Percentiles rank a stretch among this genome's conserved stretches.
These are phyloP conservation scores for Armadillidium nasatum DNA, from an alignment of 1,140 invertebrate species.

Conservation along the genomic window DNA sequence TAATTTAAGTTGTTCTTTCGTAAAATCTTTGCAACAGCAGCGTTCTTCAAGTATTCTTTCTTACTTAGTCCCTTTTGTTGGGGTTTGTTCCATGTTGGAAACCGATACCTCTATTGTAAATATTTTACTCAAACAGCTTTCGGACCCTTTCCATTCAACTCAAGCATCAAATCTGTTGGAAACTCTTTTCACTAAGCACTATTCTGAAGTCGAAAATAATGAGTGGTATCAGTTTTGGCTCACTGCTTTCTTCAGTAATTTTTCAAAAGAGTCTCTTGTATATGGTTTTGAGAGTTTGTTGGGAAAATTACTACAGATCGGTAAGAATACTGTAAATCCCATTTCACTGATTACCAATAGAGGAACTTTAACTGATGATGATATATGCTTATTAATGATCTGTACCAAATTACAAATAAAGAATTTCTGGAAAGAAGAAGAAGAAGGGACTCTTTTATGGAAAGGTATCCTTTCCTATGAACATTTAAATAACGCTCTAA, in stretches of 20 bases:
- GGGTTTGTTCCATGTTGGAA: neutral
- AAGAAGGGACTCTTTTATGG: slow-evolving; percentile 29
- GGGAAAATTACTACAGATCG: slow-evolving; percentile 33
- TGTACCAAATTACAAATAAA: slow-evolving; percentile 39
- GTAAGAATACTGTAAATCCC: slow-evolving; percentile 28
- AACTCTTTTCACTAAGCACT: slow-evolving; percentile 17
- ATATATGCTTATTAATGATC: slow-evolving; percentile 40
- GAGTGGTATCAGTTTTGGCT: slow-evolving; percentile 28
- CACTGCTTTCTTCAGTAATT: slow-evolving; percentile 21
- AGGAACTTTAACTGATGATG: slow-evolving; percentile 30
- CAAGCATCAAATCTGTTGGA: slow-evolving; percentile 14
- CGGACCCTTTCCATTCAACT: slow-evolving; percentile 5
- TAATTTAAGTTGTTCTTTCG: neutral
- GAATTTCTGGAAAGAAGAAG: slow-evolving; percentile 20
- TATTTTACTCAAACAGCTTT: neutral
- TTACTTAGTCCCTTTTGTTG: slow-evolving; percentile 20
- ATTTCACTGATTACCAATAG: slow-evolving; percentile 27
- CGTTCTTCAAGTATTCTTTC: slow-evolving; percentile 4
- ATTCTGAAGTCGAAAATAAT: slow-evolving; percentile 7
- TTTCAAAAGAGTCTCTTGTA: slow-evolving; percentile 15
- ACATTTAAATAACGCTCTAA: slow-evolving; percentile 31
- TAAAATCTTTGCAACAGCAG: neutral
- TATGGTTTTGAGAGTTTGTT: slow-evolving; percentile 41
- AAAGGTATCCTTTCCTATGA: slow-evolving; percentile 34
- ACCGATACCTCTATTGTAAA: neutral